Conservation (phyloP, 2,888 invertebrate species). For the Pseudoips prasinana region DNA sequence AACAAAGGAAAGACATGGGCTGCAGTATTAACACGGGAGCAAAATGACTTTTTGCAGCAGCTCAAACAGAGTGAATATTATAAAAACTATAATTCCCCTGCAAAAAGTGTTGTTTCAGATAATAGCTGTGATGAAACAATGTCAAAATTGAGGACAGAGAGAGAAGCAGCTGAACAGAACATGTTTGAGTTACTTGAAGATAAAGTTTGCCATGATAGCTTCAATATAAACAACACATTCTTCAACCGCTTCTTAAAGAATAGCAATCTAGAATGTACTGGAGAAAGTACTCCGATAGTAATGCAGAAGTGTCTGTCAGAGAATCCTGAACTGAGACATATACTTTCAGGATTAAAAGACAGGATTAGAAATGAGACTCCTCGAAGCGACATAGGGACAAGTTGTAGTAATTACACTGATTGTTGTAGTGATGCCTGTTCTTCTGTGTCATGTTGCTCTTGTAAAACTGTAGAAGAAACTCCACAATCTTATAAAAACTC, state of each 20-base stretch:
- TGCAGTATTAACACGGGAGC: conserved; percentile 65
- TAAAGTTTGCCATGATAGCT: conserved; percentile 87
- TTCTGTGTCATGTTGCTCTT: conserved; percentile 66
- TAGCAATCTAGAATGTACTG: conserved; percentile 57
- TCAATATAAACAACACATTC: conserved; percentile 86
- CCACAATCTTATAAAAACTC: conserved; percentile 23
- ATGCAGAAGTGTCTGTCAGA: conserved; percentile 64
- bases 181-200: conserved; percentile 91
- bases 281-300: conserved; percentile 68
- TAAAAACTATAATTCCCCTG: conserved; percentile 67
- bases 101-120: conserved; percentile 63
- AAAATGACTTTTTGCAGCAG: conserved; percentile 68
- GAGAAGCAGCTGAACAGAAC: conserved; percentile 84
- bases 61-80: conserved; percentile 73
- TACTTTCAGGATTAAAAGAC: conserved; percentile 49
- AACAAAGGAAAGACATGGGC: conserved; percentile 74
- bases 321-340: conserved; percentile 60
- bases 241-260: conserved; percentile 77
- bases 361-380: conserved; percentile 39
- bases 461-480: conserved; percentile 55
- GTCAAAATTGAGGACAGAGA: conserved; percentile 50
- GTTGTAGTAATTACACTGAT: conserved; percentile 58
- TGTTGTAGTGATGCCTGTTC: conserved; percentile 59
- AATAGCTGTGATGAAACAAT: conserved; percentile 58
- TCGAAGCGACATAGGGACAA: conserved; percentile 54